Conservation (phyloP, 1,140 invertebrate genomes). For the Drosophila nigrodunni region DNA sequence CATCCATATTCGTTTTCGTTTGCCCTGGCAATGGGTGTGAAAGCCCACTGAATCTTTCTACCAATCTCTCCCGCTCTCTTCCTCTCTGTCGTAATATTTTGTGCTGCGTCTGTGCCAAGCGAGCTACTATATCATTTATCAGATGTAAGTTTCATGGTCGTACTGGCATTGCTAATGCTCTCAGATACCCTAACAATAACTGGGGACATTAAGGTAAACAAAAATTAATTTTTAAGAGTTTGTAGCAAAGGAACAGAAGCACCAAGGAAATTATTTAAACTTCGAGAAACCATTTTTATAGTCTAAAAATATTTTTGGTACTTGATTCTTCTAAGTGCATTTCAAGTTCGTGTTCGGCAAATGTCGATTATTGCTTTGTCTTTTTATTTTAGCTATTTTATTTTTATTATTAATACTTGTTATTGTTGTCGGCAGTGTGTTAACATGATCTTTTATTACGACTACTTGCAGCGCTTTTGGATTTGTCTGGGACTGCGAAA, state of each 20-base stretch:
- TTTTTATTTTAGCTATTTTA: slow-evolving; percentile 1
- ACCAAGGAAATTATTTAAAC: neutral
- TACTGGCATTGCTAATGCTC: slow-evolving; percentile 63
- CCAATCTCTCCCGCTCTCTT: neutral
- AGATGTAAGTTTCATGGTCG: slow-evolving; percentile 75
- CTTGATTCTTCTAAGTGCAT: no score
- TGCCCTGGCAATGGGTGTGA: slow-evolving; percentile 23
- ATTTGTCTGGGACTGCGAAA: slow-evolving; percentile 22
- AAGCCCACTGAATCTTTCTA: slow-evolving; percentile 10
- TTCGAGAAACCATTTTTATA: no score
- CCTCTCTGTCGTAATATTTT: slow-evolving; percentile 64
- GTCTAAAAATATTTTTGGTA: no score
- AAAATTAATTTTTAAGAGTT: no score
- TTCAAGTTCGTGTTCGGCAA: neutral
- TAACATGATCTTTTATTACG: slow-evolving; percentile 82
- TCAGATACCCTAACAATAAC: slow-evolving; percentile 23
- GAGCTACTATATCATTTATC: slow-evolving; percentile 78
- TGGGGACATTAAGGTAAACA: neutral
- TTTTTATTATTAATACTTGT: slow-evolving; percentile 24
- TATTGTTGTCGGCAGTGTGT: slow-evolving; percentile 61
- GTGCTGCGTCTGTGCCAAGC: slow-evolving; percentile 54
- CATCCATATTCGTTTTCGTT: slow-evolving; percentile 42
- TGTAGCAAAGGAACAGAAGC: neutral
- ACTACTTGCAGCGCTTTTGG: slow-evolving; percentile 41
- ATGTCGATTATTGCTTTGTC: neutral